Conservation (phyloP, 2,888 invertebrate species). For the Polia nebulosa region DNA sequence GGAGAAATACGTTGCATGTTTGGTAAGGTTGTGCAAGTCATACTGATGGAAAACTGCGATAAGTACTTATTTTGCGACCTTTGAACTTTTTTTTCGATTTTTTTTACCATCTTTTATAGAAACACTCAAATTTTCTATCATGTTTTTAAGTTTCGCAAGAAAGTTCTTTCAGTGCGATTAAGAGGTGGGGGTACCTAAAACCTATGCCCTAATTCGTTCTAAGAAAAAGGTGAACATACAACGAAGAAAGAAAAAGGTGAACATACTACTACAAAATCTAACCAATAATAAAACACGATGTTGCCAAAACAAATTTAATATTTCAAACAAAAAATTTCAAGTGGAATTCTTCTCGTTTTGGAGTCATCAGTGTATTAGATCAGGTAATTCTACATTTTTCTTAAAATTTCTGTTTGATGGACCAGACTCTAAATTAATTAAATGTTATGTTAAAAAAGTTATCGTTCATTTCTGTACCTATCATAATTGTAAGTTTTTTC, state of each 20-base stretch:
- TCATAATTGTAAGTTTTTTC: not conserved
- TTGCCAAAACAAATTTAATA: not conserved
- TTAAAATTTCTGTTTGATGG: not conserved
- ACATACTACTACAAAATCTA: not conserved
- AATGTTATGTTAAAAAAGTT: not conserved
- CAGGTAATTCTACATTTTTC: constrained; percentile 3
- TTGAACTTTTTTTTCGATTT: not conserved
- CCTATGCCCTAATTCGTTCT: not conserved
- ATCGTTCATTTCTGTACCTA: not conserved
- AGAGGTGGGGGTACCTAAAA: not conserved
- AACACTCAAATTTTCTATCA: not conserved
- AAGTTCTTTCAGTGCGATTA: too few relatives aligned
- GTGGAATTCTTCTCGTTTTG: not conserved
- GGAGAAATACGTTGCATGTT: not conserved
- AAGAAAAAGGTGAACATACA: not conserved
- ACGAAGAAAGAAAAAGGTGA: not conserved
- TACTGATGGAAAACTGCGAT: too few relatives aligned
- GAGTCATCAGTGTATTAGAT: not conserved
- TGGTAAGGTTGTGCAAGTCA: not conserved
- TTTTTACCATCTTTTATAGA: not conserved
- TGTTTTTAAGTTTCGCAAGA: not conserved
- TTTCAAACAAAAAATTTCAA: not conserved
- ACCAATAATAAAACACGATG: not conserved
- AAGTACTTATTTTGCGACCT: not conserved
- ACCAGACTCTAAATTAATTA: constrained; percentile 1